Conservation (phyloP, 2,797 vertebrate species). For the Gallirallus australis region DNA sequence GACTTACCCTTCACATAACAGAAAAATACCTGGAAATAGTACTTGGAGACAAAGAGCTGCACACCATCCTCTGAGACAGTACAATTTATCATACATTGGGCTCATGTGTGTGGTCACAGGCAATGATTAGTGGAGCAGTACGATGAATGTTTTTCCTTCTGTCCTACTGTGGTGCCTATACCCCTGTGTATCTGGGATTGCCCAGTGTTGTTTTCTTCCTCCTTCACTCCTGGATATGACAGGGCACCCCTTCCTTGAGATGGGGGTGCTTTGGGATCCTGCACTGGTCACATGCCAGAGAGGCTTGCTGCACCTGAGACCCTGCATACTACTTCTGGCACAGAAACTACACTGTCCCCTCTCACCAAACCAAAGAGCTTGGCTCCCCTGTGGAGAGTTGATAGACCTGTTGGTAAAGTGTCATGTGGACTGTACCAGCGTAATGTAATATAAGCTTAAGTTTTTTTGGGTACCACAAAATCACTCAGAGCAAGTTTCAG, state of each 20-base stretch:
- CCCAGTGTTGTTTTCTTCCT: rapidly evolving
- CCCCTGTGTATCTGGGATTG: rapidly evolving
- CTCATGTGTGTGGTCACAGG: neutral
- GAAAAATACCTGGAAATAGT: neutral
- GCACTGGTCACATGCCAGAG: neutral
- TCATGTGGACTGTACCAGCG: no score
- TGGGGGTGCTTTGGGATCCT: neutral
- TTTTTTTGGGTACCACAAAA: neutral
- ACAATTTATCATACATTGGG: neutral
- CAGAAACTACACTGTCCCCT: rapidly evolving
- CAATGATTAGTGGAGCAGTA: neutral
- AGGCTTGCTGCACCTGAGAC: neutral
- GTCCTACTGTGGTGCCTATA: rapidly evolving
- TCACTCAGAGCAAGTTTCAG: neutral
- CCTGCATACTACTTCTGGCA: rapidly evolving
- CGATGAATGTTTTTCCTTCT: neutral
- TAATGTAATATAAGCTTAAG: neutral
- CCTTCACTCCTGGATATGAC: neutral
- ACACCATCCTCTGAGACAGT: rapidly evolving
- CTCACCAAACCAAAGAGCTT: rapidly evolving
- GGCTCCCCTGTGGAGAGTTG: neutral
- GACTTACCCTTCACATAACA: neutral
- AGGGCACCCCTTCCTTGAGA: rapidly evolving
- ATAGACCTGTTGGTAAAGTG: neutral
- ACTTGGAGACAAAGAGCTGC: rapidly evolving